Base-by-base conservation (phyloP, 2,797 vertebrate species). In the Manis javanica region DNA sequence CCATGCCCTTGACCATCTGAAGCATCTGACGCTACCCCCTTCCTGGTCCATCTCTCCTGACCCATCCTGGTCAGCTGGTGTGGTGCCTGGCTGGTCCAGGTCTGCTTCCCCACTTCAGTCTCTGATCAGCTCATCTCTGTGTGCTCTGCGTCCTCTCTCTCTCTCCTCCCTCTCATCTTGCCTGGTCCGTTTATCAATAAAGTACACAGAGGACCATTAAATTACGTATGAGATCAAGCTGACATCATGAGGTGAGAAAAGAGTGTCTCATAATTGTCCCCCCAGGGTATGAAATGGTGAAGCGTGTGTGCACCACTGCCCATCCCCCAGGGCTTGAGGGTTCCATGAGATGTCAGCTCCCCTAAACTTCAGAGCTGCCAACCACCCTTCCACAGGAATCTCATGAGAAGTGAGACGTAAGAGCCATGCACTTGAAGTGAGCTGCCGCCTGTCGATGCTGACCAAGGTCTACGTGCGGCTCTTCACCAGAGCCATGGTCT, bases 361-460 rank as follows among this genome's bases (percentile, higher is more conserved):
- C 14, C 7, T 74, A 3, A 46, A 21, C 14, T 3, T 29, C 57
- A 39, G 57, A 2, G 53, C 3, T 57, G 26, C 6, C 69, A 29
- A 7, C 31, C 57, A 0, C 2, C 8, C 7, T 66, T 34, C 53
- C 39, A 4, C 1, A 7, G 39, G 14, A 12, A 10, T 11, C 8
- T 0, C 9, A 4, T 2, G 31, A 55, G 71, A 42, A 42, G 31
- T 9, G 4, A 21, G 71, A 37, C 42, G 21, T 6, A 2, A 10
- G 74, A 31, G 31, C 39, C 7, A 2, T 0, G 10, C 8, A 21
- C 11, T 1, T 0, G 0, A 57, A 23, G 23, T 5, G 37, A n/a
- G 31, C 31, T 6, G 34, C 53, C 5, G 2, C 16, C 31, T 8
- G 66, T 0, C 3, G 1, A 2, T 0, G 5, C 53, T 26, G 7